Evolutionary conservation across 2,113 vertebrate species (phyloP), one percentile per base, ranked within the genome.

Genomic region (Pteropus alecto): DNA sequence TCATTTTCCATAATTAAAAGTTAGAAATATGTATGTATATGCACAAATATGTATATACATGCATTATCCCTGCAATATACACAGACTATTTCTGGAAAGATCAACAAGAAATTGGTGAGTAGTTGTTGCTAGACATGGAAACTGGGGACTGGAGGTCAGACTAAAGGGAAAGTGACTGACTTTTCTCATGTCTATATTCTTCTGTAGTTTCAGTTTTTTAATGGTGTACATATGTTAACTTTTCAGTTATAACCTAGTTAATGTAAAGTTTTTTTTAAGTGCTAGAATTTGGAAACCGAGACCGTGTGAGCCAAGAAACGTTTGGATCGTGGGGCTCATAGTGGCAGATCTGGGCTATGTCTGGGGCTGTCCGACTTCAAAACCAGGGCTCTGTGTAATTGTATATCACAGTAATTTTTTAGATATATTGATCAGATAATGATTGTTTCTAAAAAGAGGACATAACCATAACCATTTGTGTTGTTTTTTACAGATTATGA

Each of bases 401-500:
- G 5, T 21, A 65, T 73, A 65, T 73, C 68, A 43, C 4, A 78
- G 35, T 33, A 46, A 63, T 33, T 67, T 96, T 92, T 58, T 6
- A 6, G 28, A 63, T 63, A 7, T 81, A 51, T 58, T 78, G 54
- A 61, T 82, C 35, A 93, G 61, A 5, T 85, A 67, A 77, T 85
- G 11, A 67, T 54, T 86, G 41, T 73, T 91, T 92, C 58, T 84
- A 79, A 92, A 96, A 95, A 83, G 21, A 61, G 60, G 58, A 73
- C 30, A n/a, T 67, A 74, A 35, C 74, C 33, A 67, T 85, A 87
- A 92, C 90, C 11, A 68, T 89, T 83, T 83, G 22, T 89, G 48
- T 68, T 82, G 46, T 41, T 56, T 92, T 90, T 96, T 41, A 61
- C 67, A 97, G 95, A 88, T 83, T 54, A 51, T 78, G 30, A 61